Base-by-base conservation (phyloP, 2,113 vertebrate species). In the Globicephala melas region DNA sequence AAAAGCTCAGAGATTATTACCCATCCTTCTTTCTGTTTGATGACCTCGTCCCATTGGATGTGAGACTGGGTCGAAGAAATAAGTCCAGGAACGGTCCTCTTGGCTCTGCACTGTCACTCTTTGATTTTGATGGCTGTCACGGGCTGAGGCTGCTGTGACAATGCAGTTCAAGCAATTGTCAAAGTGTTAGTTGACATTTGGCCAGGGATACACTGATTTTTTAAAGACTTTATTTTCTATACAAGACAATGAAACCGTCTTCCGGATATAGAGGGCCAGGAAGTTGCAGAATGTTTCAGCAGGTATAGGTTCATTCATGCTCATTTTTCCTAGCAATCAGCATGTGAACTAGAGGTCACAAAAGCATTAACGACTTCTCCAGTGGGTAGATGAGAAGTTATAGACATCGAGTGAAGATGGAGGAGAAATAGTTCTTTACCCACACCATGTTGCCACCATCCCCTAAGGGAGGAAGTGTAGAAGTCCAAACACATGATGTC, bases 11-110 rank as follows among this genome's bases (percentile, higher is more conserved):
- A 93, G 60, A 25, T 13, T 71, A 97, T 98, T 97, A 97, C 97
- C 97, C 47, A 94, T 97, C 18, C 18, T 93, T 91, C 81, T 62
- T 94, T 88, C 95, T 79, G 96, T 96, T 81, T 89, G 96, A 82
- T 97, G 97, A 90, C 26, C 93, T 86, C 4, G 92, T 93, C 90
- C 92, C 92, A 94, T 67, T 63, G 97, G 92, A 84, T 98, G 96
- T 67, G 98, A 98, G 58, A 97, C n/a, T 67, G 95, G 94, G 47
- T 97, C 71, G 20, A 81, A 93, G 86, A 90, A 89, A 41, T 96
- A 79, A 28, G 89, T 95, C 96, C 96, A 97, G 90, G 89, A 96
- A 71, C 55, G 38, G 8, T 97, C 92, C 38, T 96, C 96, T 94
- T 89, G 97, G 74, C 41, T 95, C 74, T 76, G 92, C 0, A 95